A percentile compares a stretch with the other conserved stretches of the same genome.
These are phyloP conservation scores for Vombatus ursinus DNA, from an alignment of 2,113 vertebrate species.

Conservation along the genomic window DNA sequence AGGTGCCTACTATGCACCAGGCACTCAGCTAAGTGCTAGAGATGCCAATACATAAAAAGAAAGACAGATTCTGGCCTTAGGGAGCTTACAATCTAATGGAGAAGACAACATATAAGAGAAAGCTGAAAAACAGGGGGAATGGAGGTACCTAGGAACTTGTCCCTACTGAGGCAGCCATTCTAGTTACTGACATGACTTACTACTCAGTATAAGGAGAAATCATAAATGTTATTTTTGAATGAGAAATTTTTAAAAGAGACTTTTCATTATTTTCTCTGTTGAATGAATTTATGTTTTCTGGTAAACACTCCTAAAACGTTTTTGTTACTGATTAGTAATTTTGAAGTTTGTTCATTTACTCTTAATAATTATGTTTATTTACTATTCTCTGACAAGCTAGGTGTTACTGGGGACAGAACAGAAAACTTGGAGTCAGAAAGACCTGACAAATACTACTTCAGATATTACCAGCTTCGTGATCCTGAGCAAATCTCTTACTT, in stretches of 20 bases:
- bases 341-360: neutral
- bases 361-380: neutral
- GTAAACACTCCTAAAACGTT: neutral
- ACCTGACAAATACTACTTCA: neutral
- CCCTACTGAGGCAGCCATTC: neutral
- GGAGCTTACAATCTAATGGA: neutral
- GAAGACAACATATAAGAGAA: neutral
- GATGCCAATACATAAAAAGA: neutral
- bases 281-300: neutral
- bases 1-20: neutral
- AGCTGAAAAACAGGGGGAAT: neutral
- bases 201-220: neutral
- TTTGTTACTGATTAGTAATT: neutral
- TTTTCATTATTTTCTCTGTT: neutral
- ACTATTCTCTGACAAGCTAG: neutral
- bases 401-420: neutral
- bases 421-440: neutral
- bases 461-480: neutral
- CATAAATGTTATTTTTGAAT: neutral
- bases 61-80: neutral
- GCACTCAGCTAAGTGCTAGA: neutral
- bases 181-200: neutral
- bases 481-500: neutral
- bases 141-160: neutral
- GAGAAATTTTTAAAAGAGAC: neutral